phyloP scores from a whole-genome alignment of 2,113 vertebrate genomes.

The Terrapene triunguis region DNA sequence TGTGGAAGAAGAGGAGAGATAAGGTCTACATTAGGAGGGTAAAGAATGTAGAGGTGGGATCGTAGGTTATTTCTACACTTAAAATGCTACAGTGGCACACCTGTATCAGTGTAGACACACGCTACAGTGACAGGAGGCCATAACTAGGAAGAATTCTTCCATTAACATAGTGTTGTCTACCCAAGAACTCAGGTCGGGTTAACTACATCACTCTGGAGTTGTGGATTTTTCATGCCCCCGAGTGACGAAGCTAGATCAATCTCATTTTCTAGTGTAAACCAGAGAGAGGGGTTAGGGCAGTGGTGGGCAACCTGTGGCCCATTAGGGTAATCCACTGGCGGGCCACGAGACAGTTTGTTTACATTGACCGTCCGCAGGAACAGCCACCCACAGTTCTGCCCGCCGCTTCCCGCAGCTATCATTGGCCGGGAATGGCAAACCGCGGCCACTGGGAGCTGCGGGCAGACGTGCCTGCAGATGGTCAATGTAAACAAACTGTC shows the following conservation, averaged over 20 bases:
- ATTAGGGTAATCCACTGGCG: too few species aligned
- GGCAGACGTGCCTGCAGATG: too few species aligned
- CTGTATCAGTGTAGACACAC: neutral
- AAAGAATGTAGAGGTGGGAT: neutral
- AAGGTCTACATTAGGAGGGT: neutral
- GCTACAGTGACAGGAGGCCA: neutral
- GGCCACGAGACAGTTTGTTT: too few species aligned
- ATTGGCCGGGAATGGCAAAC: too few species aligned
- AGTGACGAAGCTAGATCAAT: neutral
- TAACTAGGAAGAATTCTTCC: neutral
- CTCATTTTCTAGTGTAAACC: neutral
- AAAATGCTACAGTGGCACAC: neutral
- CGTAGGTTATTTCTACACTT: neutral
- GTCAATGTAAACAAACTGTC: too few species aligned
- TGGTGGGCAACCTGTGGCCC: too few species aligned
- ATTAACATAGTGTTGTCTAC: neutral
- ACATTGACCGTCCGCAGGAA: too few species aligned
- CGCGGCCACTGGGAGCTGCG: too few species aligned
- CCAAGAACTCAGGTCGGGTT: neutral
- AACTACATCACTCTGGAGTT: neutral
- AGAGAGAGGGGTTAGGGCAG: too few species aligned
- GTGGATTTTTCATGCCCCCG: neutral
- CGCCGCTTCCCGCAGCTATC: too few species aligned
- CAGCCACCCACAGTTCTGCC: too few species aligned
- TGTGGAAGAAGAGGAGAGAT: neutral